A percentile compares a stretch with the other conserved stretches of the same genome.
Conservation (phyloP, 2,888 invertebrate genomes). For the Epirrita christyi region DNA sequence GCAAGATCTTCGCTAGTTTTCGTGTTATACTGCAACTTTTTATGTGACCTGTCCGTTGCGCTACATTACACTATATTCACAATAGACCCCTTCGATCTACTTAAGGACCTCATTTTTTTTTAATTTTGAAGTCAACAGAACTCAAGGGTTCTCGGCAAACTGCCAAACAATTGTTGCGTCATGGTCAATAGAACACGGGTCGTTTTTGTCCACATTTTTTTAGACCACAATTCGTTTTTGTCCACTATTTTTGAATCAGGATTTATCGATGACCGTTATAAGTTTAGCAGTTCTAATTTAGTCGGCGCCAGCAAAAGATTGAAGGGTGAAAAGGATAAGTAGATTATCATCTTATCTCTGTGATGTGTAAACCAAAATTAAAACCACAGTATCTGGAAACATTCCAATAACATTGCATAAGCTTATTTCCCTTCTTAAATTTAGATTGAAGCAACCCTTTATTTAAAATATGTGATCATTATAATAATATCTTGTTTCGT, state of each 20-base stretch:
- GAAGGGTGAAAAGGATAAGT: slow-evolving; percentile 46
- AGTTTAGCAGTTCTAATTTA: slow-evolving; percentile 59
- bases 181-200: slow-evolving; percentile 77
- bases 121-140: slow-evolving; percentile 79
- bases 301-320: slow-evolving; percentile 58
- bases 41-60: slow-evolving; percentile 60
- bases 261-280: slow-evolving; percentile 58
- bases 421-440: neutral
- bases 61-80: slow-evolving; percentile 82
- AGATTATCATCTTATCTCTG: slow-evolving; percentile 50
- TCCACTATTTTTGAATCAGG: slow-evolving; percentile 55
- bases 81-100: slow-evolving; percentile 77
- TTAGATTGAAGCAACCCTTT: slow-evolving; percentile 3
- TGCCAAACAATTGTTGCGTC: slow-evolving; percentile 83
- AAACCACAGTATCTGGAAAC: slow-evolving; percentile 5
- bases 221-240: slow-evolving; percentile 62
- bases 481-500: too few relatives aligned
- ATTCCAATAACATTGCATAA: slow-evolving; percentile 1
- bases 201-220: slow-evolving; percentile 68
- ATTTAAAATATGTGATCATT: neutral
- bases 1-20: slow-evolving; percentile 1
- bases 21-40: slow-evolving; percentile 51
- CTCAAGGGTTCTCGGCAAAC: slow-evolving; percentile 76
- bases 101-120: slow-evolving; percentile 72
- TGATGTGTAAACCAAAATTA: slow-evolving; percentile 8